Base-by-base conservation (phyloP, 2,888 invertebrate genomes). In the Amiota communis region DNA sequence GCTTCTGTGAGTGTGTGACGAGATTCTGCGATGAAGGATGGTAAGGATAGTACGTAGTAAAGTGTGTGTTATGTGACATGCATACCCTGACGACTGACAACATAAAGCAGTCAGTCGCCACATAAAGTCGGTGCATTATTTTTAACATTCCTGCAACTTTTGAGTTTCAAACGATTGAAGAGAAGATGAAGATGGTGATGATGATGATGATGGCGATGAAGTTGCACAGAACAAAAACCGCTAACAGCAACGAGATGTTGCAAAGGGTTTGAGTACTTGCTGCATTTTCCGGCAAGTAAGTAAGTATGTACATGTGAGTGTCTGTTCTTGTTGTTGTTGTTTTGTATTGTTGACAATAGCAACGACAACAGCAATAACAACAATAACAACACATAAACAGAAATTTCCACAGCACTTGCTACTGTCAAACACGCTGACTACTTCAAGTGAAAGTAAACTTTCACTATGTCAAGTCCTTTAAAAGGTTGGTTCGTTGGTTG, bases 391-490 rank as follows among this genome's bases (percentile, higher is more conserved):
- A 36, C 3, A 36, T 36, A 4, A 36, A 36, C 36, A 36, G 36
- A 36, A 36, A 59, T 17, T 59, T 15, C 17, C 20, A 20, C 23
- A 23, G 23, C 23, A 23, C 11, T 46, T 46, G 63, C 46, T 36
- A 36, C 12, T 36, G 63, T 48, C 65, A 15, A 20, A n/a, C 15
- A 4, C 23, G 59, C 74, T 75, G 78, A 80, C 81, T 82, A 84
- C 81, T 84, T 84, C 79, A 82, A 84, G 78, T 79, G 76, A 84
- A 84, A 81, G 84, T 81, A 81, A 84, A 82, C 79, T 82, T 82
- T 80, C 77, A 83, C 78, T 78, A 77, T 74, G 74, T 73, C 77
- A 81, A 76, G 74, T 74, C 48, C 76, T 76, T 78, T 20, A 48
- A 51, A 48, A 51, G 36, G 36, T 36, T 36, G 36, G 36, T 2